Conservation (phyloP, 2,888 invertebrate species). For the Abscondita cerata region DNA sequence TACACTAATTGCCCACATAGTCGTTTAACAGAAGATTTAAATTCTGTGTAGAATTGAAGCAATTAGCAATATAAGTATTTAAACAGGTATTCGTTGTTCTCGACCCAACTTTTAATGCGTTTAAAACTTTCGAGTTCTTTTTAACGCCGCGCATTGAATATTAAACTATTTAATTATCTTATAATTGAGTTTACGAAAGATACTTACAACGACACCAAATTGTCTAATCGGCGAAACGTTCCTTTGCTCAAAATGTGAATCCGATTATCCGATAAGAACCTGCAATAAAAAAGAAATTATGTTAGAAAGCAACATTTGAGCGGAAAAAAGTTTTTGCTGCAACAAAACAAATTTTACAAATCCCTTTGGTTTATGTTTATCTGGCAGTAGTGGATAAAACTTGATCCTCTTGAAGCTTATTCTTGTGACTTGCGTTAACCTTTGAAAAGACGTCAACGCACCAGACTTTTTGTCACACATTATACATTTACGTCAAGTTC, state of each 20-base stretch:
- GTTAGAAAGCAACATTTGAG: not conserved
- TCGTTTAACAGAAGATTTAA: too few relatives aligned
- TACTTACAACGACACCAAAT: conserved; percentile 59
- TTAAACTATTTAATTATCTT: not conserved
- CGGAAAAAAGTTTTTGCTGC: not conserved
- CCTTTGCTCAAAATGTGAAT: conserved; percentile 56
- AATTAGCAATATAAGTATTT: conserved; percentile 7
- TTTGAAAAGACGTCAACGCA: not conserved
- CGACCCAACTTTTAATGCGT: too few relatives aligned
- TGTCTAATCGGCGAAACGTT: conserved; percentile 59
- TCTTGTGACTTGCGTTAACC: not conserved
- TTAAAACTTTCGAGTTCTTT: too few relatives aligned
- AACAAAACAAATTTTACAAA: conserved; percentile 5
- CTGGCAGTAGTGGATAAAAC: conserved; percentile 5
- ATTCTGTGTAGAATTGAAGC: too few relatives aligned
- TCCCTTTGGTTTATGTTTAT: conserved; percentile 16
- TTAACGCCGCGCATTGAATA: too few relatives aligned
- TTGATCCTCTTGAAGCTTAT: conserved; percentile 12
- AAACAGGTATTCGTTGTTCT: not conserved
- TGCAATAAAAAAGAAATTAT: conserved; percentile 46
- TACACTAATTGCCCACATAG: too few relatives aligned
- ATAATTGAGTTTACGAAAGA: not conserved
- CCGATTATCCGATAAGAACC: conserved; percentile 62
- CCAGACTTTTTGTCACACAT: too few relatives aligned
- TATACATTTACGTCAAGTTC: too few relatives aligned